Conservation (phyloP, 2,113 vertebrate genomes). For the Echinops telfairi region DNA sequence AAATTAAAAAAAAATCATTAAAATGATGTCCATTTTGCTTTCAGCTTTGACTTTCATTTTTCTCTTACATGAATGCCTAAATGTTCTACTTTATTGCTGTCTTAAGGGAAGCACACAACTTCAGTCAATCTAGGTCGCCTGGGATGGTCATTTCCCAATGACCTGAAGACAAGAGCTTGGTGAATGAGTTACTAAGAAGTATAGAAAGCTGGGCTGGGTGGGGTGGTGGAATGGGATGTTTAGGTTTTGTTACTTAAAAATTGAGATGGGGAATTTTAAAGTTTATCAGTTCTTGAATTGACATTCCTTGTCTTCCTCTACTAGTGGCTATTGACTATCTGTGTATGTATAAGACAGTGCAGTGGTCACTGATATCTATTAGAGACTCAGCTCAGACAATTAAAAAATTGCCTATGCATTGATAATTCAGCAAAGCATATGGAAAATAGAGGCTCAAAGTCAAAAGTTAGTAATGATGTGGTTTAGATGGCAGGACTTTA, state of each 20-base stretch:
- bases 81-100: background rate
- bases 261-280: background rate
- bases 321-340: background rate
- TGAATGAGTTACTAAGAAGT: background rate
- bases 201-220: background rate
- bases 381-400: background rate
- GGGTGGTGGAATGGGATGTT: background rate
- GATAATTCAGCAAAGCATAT: background rate
- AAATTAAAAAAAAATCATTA: constrained; percentile 89
- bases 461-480: background rate
- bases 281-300: background rate
- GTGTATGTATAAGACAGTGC: background rate
- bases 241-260: background rate
- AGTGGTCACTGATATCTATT: background rate
- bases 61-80: constrained; percentile 51
- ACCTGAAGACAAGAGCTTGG: background rate
- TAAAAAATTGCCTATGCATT: background rate
- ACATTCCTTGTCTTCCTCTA: background rate
- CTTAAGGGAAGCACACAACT: background rate
- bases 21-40: constrained; percentile 87
- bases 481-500: background rate
- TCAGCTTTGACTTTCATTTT: constrained; percentile 85
- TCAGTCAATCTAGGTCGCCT: background rate
- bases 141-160: background rate
- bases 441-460: background rate